phyloP scores from a whole-genome alignment of 2,113 vertebrate genomes.

The Theropithecus gelada region DNA sequence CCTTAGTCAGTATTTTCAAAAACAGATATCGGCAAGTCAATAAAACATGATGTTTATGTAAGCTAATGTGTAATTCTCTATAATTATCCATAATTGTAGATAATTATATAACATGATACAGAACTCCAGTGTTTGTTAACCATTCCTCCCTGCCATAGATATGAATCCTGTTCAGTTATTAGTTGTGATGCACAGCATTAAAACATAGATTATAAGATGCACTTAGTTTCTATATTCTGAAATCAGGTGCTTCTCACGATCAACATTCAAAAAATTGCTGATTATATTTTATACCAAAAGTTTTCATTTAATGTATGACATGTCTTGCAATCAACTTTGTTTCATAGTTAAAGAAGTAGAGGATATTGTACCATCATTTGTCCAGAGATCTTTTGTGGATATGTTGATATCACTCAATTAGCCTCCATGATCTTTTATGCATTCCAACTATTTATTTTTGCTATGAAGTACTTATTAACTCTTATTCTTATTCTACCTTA shows the following conservation, averaged over 20 bases:
- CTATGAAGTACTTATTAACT: background rate
- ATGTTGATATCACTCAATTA: background rate
- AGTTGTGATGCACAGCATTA: background rate
- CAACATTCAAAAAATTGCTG: background rate
- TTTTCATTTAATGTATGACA: background rate
- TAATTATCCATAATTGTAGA: constrained; percentile 19
- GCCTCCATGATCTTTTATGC: background rate
- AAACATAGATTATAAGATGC: constrained; percentile 16
- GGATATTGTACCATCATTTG: background rate
- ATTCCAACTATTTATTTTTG: background rate
- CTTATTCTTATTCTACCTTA: background rate
- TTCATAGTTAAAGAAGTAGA: background rate
- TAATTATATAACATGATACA: constrained; percentile 34
- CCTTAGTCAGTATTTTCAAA: constrained; percentile 43
- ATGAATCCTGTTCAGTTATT: constrained; percentile 36
- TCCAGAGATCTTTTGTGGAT: background rate
- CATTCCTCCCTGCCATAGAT: background rate
- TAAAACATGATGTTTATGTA: constrained; percentile 31
- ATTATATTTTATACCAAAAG: background rate
- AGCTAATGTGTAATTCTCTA: constrained; percentile 47
- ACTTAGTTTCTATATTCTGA: background rate
- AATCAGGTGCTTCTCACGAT: background rate
- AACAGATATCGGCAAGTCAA: constrained; percentile 17
- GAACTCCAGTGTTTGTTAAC: constrained; percentile 27
- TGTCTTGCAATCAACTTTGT: background rate